phyloP scores from a whole-genome alignment of 2,888 invertebrate genomes.

The Heliconius erato region DNA sequence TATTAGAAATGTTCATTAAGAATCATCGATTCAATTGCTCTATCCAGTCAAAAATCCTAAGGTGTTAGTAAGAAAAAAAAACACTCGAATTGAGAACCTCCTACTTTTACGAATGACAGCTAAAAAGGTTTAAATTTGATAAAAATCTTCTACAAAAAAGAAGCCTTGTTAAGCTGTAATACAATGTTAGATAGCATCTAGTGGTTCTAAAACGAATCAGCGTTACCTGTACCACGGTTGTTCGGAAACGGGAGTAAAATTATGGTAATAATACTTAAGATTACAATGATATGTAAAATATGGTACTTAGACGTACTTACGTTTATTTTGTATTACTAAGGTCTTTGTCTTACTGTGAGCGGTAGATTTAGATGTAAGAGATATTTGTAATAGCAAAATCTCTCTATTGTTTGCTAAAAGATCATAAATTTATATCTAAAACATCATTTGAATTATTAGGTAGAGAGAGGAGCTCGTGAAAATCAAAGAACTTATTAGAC shows the following conservation, averaged over 20 bases:
- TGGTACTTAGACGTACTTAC: not conserved
- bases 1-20: too few relatives aligned
- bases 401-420: too few relatives aligned
- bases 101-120: too few relatives aligned
- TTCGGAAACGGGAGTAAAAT: not conserved
- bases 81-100: too few relatives aligned
- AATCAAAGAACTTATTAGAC: not conserved
- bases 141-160: not conserved
- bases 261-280: conserved; percentile 17
- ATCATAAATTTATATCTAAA: too few relatives aligned
- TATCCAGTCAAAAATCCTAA: too few relatives aligned
- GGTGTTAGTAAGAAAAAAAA: too few relatives aligned
- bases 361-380: too few relatives aligned
- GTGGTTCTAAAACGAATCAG: conserved; percentile 10
- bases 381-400: too few relatives aligned
- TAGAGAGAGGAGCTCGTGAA: too few relatives aligned
- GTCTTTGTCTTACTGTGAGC: not conserved
- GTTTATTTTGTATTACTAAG: not conserved
- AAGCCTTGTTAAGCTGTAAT: not conserved
- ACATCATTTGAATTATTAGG: too few relatives aligned
- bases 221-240: conserved; percentile 6
- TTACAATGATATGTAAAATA: conserved; percentile 13
- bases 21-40: too few relatives aligned
- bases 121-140: not conserved
- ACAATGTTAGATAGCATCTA: conserved; percentile 5